Evolutionary conservation across 2,888 invertebrate genomes (phyloP).

Genomic region (Drosophila diplacantha): DNA sequence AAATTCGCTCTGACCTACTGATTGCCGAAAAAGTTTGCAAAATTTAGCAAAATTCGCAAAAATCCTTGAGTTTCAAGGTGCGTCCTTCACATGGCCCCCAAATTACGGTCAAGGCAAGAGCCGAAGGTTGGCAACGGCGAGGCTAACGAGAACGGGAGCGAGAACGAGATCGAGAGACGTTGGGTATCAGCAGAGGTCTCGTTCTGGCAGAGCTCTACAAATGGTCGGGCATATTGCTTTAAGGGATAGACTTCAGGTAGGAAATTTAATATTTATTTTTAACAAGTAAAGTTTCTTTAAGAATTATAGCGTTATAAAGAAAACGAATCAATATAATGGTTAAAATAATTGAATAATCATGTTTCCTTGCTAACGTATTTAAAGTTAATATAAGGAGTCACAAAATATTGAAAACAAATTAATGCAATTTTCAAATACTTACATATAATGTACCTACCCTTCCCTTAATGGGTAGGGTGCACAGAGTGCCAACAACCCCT

Average conservation of each 20-base stretch:
- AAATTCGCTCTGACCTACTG: slow-evolving; percentile 55
- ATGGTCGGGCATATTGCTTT: slow-evolving; percentile 11
- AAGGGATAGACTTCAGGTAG: background rate
- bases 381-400: background rate
- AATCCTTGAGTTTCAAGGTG: slow-evolving; percentile 75
- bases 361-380: too few species aligned
- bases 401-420: background rate
- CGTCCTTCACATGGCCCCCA: slow-evolving; percentile 72
- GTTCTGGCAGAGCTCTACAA: slow-evolving; percentile 38
- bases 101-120: slow-evolving; percentile 73
- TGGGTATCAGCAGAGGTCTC: slow-evolving; percentile 34
- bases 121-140: slow-evolving; percentile 34
- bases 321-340: too few species aligned
- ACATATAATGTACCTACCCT: too few species aligned
- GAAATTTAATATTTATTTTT: too few species aligned
- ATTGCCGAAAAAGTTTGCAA: slow-evolving; percentile 58
- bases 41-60: slow-evolving; percentile 63
- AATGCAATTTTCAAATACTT: background rate
- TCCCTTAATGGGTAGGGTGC: slow-evolving; percentile 9
- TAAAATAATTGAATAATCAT: too few species aligned
- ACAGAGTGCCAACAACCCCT: background rate
- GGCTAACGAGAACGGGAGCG: slow-evolving; percentile 33
- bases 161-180: slow-evolving; percentile 42
- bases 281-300: background rate
- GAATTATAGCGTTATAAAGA: too few species aligned